Conservation (phyloP, 2,797 vertebrate species). For the Anguilla megastoma region DNA sequence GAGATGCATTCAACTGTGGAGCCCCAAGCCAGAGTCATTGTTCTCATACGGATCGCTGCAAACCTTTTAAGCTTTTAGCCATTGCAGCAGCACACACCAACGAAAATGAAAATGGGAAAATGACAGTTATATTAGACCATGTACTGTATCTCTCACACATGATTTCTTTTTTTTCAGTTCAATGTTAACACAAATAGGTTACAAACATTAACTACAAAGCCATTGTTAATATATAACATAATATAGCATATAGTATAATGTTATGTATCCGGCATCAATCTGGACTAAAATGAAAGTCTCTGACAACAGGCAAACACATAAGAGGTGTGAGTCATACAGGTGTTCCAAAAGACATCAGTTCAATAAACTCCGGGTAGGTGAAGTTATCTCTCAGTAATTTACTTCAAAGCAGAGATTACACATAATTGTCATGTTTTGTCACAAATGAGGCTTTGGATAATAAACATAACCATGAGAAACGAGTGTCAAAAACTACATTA, state of each 20-base stretch:
- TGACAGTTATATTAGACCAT: background rate
- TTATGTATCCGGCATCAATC: background rate
- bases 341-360: background rate
- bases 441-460: too few species aligned
- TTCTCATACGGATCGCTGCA: background rate
- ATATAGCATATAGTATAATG: background rate
- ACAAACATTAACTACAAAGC: background rate
- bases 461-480: too few species aligned
- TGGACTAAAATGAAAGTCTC: background rate
- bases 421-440: too few species aligned
- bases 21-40: background rate
- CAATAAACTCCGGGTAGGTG: background rate
- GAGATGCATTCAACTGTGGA: background rate
- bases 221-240: background rate
- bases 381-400: background rate
- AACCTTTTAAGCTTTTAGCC: background rate
- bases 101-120: too few species aligned
- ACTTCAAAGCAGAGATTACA: background rate
- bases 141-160: background rate
- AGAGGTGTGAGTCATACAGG: too few species aligned
- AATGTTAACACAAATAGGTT: background rate
- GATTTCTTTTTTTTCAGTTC: background rate
- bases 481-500: too few species aligned
- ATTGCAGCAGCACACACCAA: background rate
- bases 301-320: too few species aligned